Conservation (phyloP, 2,888 invertebrate species). For the Dilophus febrilis region DNA sequence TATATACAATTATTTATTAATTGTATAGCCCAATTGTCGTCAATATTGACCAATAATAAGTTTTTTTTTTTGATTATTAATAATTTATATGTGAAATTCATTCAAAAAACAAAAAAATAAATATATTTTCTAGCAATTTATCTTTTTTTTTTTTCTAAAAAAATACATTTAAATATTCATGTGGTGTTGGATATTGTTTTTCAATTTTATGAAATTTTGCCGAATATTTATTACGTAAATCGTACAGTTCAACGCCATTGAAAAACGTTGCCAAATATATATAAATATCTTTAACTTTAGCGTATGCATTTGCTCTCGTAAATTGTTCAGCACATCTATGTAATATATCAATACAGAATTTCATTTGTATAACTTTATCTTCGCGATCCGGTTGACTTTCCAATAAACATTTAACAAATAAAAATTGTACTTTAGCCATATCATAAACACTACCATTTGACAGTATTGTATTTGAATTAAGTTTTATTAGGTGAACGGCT, state of each 20-base stretch:
- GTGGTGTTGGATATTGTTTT: constrained; percentile 43
- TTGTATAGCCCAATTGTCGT: too few species aligned
- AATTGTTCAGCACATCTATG: constrained; percentile 52
- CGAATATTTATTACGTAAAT: constrained; percentile 65
- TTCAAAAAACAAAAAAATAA: too few species aligned
- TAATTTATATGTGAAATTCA: too few species aligned
- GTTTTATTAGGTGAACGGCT: constrained; percentile 51
- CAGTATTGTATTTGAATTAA: constrained; percentile 51
- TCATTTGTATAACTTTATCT: constrained; percentile 32
- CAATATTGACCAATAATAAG: too few species aligned
- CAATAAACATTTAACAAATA: constrained; percentile 62
- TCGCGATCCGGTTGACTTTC: constrained; percentile 39
- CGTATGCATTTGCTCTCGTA: constrained; percentile 55
- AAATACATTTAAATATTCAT: constrained; percentile 24
- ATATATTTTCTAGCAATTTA: too few species aligned
- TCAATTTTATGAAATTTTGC: constrained; percentile 64
- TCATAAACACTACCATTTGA: constrained; percentile 71
- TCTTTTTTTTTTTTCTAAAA: constrained; percentile 11
- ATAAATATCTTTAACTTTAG: constrained; percentile 47
- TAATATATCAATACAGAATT: constrained; percentile 33
- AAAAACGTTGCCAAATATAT: constrained; percentile 45
- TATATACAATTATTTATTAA: too few species aligned
- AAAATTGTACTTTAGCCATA: constrained; percentile 53
- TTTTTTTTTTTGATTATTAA: too few species aligned
- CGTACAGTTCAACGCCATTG: constrained; percentile 50